phyloP scores from a whole-genome alignment of 2,888 invertebrate species.

The Drosophila pseudotalamancana region DNA sequence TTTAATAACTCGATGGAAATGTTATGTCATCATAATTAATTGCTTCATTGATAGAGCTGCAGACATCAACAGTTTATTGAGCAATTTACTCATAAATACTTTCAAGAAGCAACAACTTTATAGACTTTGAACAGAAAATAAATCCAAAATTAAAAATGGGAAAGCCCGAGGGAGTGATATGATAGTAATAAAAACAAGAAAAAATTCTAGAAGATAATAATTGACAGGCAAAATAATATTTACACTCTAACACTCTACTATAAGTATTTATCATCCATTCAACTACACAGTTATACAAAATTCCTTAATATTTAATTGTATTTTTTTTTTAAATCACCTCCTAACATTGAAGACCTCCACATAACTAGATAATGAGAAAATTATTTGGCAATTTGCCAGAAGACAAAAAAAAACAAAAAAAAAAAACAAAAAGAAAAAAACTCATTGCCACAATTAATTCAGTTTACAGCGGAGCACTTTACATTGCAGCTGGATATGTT shows the following conservation, averaged over 20 bases:
- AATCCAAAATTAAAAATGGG: background rate
- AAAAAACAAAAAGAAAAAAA: too few relatives aligned
- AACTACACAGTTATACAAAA: background rate
- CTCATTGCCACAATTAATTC: constrained; percentile 44
- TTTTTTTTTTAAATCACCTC: background rate
- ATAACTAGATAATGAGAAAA: constrained; percentile 15
- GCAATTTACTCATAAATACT: constrained; percentile 10
- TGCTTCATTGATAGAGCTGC: constrained; percentile 39
- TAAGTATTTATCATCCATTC: background rate
- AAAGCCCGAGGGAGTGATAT: too few relatives aligned
- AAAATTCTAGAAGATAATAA: too few relatives aligned
- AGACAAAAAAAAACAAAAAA: too few relatives aligned
- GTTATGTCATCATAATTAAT: constrained; percentile 49
- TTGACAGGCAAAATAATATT: too few relatives aligned
- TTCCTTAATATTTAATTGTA: background rate
- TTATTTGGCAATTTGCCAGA: constrained; percentile 35
- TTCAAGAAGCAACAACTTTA: constrained; percentile 5
- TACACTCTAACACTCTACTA: background rate
- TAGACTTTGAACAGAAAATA: background rate
- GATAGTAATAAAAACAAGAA: too few relatives aligned
- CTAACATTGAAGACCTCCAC: constrained; percentile 1
- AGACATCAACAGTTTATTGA: constrained; percentile 11
- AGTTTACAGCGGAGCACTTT: constrained; percentile 24
- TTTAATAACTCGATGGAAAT: constrained; percentile 6
- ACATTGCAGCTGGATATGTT: constrained; percentile 26